Percentiles rank a stretch among this genome's conserved stretches.
Conservation (phyloP, 2,797 vertebrate species). For the Eulemur albifrons region DNA sequence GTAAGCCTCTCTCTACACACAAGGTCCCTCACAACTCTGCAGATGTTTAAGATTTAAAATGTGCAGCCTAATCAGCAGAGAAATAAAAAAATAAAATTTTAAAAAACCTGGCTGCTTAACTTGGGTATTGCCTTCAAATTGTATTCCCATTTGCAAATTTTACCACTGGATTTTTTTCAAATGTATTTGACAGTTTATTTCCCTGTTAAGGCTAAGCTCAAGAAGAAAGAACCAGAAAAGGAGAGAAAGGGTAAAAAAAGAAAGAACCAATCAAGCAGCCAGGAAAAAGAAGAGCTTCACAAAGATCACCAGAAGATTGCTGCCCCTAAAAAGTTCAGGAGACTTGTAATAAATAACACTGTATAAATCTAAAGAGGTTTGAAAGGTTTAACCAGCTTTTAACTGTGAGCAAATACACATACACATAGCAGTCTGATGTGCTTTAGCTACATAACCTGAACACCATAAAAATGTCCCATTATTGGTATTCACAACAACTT, state of each 20-base stretch:
- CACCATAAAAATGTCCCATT: slow-evolving; percentile 54
- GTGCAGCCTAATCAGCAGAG: slow-evolving; percentile 36
- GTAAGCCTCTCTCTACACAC: slow-evolving; percentile 24
- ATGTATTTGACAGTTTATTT: slow-evolving; percentile 46
- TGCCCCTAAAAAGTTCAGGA: slow-evolving; percentile 5
- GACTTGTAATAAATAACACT: slow-evolving; percentile 36
- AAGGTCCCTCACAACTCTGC: not conserved
- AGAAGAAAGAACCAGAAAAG: slow-evolving; percentile 18
- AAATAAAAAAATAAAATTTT: not conserved
- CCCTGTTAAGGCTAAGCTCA: slow-evolving; percentile 51
- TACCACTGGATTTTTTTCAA: slow-evolving; percentile 25
- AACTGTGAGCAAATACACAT: slow-evolving; percentile 40
- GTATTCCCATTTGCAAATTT: slow-evolving; percentile 53
- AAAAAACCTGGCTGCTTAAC: not conserved
- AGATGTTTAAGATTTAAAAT: slow-evolving; percentile 52
- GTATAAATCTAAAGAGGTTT: slow-evolving; percentile 47
- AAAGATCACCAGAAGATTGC: not conserved
- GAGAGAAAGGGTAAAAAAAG: not conserved
- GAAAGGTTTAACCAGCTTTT: slow-evolving; percentile 50
- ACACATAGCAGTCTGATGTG: not conserved
- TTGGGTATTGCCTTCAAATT: slow-evolving; percentile 1
- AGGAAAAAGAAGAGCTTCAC: not conserved
- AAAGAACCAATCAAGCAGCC: not conserved
- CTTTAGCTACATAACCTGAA: slow-evolving; percentile 13
- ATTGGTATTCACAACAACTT: slow-evolving; percentile 60